Base-by-base conservation (phyloP, 2,888 invertebrate species). In the Sinhomidia bicolor region DNA sequence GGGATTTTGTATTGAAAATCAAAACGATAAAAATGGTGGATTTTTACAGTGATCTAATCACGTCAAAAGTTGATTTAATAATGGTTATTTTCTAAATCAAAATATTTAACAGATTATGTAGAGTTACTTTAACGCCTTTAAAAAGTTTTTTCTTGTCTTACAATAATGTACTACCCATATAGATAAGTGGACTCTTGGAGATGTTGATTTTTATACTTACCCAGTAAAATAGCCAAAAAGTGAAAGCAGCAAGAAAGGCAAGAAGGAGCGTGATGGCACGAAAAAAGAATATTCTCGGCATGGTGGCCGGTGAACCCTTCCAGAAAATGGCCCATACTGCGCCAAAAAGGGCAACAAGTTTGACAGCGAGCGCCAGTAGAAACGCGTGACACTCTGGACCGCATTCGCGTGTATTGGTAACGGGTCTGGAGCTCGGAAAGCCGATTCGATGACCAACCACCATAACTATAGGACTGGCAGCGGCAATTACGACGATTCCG, bases 151-250 rank as follows among this genome's bases (percentile, higher is more conserved):
- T n/a, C n/a, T n/a, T n/a, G n/a, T n/a, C n/a, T n/a, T n/a, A n/a
- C n/a, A n/a, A n/a, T n/a, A n/a, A n/a, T n/a, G n/a, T n/a, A n/a
- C n/a, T n/a, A n/a, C n/a, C n/a, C n/a, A n/a, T n/a, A n/a, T n/a
- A n/a, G n/a, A n/a, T n/a, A n/a, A n/a, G n/a, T n/a, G n/a, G n/a
- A n/a, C n/a, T n/a, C n/a, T n/a, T n/a, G n/a, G n/a, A n/a, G n/a
- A 79, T 29, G 29, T 44, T 79, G 17, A 54, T 26, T 26, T 26
- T 26, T 65, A 29, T 51, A 78, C 99, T 97, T 79, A 99, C 98
- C 92, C 98, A 96, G 93, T 99, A 99, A 94, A 99, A 99, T 20
- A 99, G 95, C 99, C 99, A 99, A 94, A 98, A 99, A 4, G 99
- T 97, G 94, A 99, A 98, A 90, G 97, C 97, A 93, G 99, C 97